Evolutionary conservation across 30 jellyfish, hydroid and myxozoan species (phyloP), one percentile per base, ranked within the genome.

Genomic region (Aurelia coerulea): DNA sequence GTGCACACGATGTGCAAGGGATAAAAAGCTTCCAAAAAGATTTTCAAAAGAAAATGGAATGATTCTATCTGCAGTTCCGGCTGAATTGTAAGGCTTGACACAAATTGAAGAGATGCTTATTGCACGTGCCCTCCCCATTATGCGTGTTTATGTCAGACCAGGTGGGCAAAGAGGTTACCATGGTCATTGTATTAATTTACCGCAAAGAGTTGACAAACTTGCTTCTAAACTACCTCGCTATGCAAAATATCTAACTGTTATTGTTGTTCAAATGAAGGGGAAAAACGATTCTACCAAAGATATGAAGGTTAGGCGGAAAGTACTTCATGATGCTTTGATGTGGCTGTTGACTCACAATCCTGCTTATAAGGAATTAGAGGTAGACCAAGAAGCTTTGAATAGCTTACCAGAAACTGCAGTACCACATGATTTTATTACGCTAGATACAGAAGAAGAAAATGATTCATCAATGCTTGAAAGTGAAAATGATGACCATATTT

Each of bases 41-140:
- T 76, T 76, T 76, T 14, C 53, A 37, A 14, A 13, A 5, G 42
- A 54, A 76, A 76, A 76, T 49, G 87, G 53, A 14, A 76, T 76
- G 87, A 54, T 54, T 68, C 65, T 49, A 19, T 76, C 81, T 2
- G 65, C 33, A 14, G 87, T 76, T n/a, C 65, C 68, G 39, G 68
- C 37, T 19, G 79, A 18, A 54, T 53, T 76, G n/a, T 5, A 76
- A n/a, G 87, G 79, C 35, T 23, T 50, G 52, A 10, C 79, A 50
- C 87, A 76, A 53, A n/a, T 23, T 76, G 87, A 76, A 76, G 82
- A 76, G 53, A 76, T 49, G 83, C 53, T 76, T 31, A 76, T 76
- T 10, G 31, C 85, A 56, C 18, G 85, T 53, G 85, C 85, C 6
- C 58, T 74, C 60, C 85, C 73, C 23, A 65, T 74, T 2, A 76